Evolutionary conservation across 2,113 vertebrate genomes (phyloP).

Genomic region (Ageneiosus marmoratus): DNA sequence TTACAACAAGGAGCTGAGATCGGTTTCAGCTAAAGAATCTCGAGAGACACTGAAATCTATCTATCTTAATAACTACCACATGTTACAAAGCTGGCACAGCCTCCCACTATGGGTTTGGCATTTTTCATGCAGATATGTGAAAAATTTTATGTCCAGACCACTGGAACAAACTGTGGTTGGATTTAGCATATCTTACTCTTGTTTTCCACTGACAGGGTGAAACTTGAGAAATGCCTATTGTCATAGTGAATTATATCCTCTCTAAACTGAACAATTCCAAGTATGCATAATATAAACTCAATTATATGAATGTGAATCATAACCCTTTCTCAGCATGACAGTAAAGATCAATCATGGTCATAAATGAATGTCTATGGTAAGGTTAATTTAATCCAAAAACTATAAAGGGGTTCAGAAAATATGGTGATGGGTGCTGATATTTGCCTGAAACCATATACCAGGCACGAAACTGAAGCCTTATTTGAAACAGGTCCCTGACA

Average conservation of each 20-base stretch:
- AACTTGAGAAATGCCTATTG: constrained; percentile 58
- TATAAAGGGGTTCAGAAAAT: not conserved
- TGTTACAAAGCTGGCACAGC: constrained; percentile 46
- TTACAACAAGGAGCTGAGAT: not conserved
- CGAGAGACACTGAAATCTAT: not conserved
- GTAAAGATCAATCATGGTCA: constrained; percentile 9
- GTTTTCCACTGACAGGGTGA: constrained; percentile 60
- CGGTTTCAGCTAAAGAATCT: not conserved
- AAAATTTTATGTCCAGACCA: constrained; percentile 56
- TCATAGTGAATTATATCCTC: constrained; percentile 48
- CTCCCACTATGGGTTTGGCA: constrained; percentile 57
- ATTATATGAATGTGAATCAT: not conserved
- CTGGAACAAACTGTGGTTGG: constrained; percentile 62
- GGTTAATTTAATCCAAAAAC: not conserved
- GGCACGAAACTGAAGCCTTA: not conserved
- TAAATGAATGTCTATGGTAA: not conserved
- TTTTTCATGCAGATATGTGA: constrained; percentile 65
- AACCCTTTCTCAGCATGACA: not conserved
- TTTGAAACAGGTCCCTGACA: not conserved
- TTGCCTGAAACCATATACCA: not conserved
- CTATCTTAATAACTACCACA: constrained; percentile 36
- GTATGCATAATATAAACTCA: not conserved
- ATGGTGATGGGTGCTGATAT: not conserved
- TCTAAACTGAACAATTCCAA: constrained; percentile 14
- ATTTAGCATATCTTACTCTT: constrained; percentile 60